Evolutionary conservation across 2,113 vertebrate genomes (phyloP), one percentile per base, ranked within the genome.

Genomic region (Macrotis lagotis): DNA sequence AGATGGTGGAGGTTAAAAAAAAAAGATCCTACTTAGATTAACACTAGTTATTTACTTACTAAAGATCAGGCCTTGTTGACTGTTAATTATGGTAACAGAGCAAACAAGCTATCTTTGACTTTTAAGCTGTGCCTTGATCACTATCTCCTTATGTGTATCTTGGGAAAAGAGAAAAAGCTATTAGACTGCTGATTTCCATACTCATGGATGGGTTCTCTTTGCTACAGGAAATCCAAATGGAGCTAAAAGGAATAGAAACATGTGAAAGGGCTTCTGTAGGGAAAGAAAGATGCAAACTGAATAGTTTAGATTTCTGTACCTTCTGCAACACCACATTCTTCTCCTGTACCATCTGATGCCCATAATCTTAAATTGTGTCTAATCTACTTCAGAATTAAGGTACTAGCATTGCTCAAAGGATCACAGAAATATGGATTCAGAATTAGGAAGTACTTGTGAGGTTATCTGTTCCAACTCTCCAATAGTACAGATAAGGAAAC

Each of bases 101-200:
- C 28, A 90, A 90, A 50, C 47, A 49, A 90, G 48, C 48, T 90
- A 83, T 90, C 47, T 90, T 90, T 50, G 89, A 90, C 48, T 48
- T 48, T 48, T 90, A 83, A 90, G 89, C 89, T 90, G 47, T 90
- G 89, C 89, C 89, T 90, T 90, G 89, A 48, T 90, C 48, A 48
- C 89, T 50, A 90, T 50, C 89, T 90, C 48, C 89, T 90, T 90
- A 90, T 48, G n/a, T 48, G 89, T 50, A 48, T 48, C 47, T 83
- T 28, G 89, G 89, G 89, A 90, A 48, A 90, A 90, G 89, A 11
- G 89, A 90, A 90, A 90, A 90, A 48, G 66, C 66, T 83, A 83
- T 83, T 83, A 83, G 66, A n/a, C 24, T 44, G 66, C n/a, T 83
- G 66, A 83, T 83, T 83, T 83, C n/a, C 66, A 44, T 44, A 8